Percentiles rank a stretch among this genome's conserved stretches.
Evolutionary conservation across 2,888 invertebrate genomes (phyloP).

Genomic region (Cremastobaeus sp.): DNA sequence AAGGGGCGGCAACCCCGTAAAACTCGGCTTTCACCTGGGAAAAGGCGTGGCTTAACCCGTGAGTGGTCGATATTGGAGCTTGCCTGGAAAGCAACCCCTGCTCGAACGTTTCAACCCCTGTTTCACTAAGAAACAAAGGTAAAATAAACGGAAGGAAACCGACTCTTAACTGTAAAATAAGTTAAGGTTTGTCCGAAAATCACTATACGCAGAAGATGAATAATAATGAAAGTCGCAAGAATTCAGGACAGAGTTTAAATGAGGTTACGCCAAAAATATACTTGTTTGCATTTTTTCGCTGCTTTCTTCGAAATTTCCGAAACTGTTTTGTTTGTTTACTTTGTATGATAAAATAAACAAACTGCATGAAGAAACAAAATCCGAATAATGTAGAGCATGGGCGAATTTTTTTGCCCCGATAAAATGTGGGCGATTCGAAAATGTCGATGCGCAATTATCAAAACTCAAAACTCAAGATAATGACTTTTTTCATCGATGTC

Average conservation of each 20-base stretch:
- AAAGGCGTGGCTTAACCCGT: slow-evolving; percentile 75
- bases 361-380: too few species aligned
- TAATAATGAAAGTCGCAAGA: too few species aligned
- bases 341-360: too few species aligned
- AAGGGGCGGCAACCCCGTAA: slow-evolving; percentile 63
- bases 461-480: slow-evolving; percentile 42
- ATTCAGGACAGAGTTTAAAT: too few species aligned
- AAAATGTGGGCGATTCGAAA: too few species aligned
- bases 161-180: slow-evolving; percentile 53
- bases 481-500: slow-evolving; percentile 58
- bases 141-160: slow-evolving; percentile 52
- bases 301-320: too few species aligned
- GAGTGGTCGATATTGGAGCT: slow-evolving; percentile 73
- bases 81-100: slow-evolving; percentile 59
- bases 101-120: slow-evolving; percentile 40
- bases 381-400: too few species aligned
- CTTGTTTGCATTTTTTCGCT: too few species aligned
- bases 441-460: slow-evolving; percentile 33
- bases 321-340: too few species aligned
- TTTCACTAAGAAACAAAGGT: slow-evolving; percentile 19
- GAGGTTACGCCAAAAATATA: too few species aligned
- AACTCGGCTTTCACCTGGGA: slow-evolving; percentile 73
- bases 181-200: slow-evolving; percentile 7
- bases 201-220: too few species aligned
- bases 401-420: too few species aligned